Conservation (phyloP, 1,140 invertebrate genomes). For the Drosophila truncata region DNA sequence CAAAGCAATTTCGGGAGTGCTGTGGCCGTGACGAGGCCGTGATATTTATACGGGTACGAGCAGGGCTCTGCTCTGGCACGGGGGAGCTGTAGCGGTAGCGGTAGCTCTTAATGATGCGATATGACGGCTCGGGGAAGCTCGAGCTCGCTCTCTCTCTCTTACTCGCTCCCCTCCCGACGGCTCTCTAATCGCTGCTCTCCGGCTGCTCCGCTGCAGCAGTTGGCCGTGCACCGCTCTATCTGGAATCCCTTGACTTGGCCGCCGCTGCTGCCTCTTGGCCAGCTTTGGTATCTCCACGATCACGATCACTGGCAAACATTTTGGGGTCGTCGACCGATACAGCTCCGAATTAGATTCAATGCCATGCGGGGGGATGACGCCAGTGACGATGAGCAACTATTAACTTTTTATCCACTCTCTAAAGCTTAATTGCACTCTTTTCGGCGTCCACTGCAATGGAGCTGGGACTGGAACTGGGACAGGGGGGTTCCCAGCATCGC, state of each 20-base stretch:
- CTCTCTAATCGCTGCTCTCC: slow-evolving; percentile 8
- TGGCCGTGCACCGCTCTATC: slow-evolving; percentile 11
- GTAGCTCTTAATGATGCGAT: slow-evolving; percentile 2
- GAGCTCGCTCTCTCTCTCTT: background rate
- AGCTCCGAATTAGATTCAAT: slow-evolving; percentile 50
- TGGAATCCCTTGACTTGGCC: slow-evolving; percentile 4
- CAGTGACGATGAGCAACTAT: slow-evolving; percentile 6
- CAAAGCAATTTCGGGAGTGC: slow-evolving; percentile 2
- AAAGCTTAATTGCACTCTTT: background rate
- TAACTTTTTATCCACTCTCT: slow-evolving; percentile 9
- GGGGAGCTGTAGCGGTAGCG: background rate
- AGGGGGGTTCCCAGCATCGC: slow-evolving; percentile 11
- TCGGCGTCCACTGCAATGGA: background rate
- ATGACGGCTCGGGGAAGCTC: background rate
- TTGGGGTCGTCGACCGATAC: slow-evolving; percentile 34
- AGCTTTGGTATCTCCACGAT: slow-evolving; percentile 21
- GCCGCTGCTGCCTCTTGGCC: background rate
- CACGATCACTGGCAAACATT: slow-evolving; percentile 6
- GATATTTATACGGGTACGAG: slow-evolving; percentile 7
- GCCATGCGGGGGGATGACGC: slow-evolving; percentile 28
- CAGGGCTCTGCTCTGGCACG: background rate
- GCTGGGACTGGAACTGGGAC: background rate
- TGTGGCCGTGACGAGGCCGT: slow-evolving; percentile 2
- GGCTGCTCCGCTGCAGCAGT: slow-evolving; percentile 5
- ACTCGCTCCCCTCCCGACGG: background rate